Base-by-base conservation (phyloP, 1,140 invertebrate species). In the Phymorhynchus buccinoides region DNA sequence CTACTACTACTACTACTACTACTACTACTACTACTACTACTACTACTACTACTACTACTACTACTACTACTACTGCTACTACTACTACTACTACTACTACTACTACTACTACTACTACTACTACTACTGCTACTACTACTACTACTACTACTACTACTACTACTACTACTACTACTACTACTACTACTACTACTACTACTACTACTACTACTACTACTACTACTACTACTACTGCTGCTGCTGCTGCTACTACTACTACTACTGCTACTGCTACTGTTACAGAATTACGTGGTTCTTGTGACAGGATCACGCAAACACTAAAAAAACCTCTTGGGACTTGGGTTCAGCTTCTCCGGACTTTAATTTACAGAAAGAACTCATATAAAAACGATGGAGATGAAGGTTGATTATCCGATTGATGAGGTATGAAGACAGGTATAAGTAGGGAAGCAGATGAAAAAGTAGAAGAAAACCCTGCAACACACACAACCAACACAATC, bases 31-130 rank as follows among this genome's bases (percentile, higher is more conserved):
- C 56, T 66, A 66, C 56, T 66, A 66, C 56, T 66, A 66, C 56
- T 66, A 66, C 56, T 66, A 66, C 56, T 66, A 66, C 56, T 66
- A 66, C 56, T 66, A 66, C 56, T 66, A 66, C 56, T 66, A 66
- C 56, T 66, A 66, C 56, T 66, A 66, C 56, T 66, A 66, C 56
- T 66, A 66, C 30, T 66, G 56, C 30, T 66, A 66, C 30, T 66
- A 66, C 56, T 66, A 66, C 56, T 66, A 66, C 56, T 66, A 66
- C 56, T 66, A 66, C 56, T 66, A 66, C 56, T 66, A 66, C 56
- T 66, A 66, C 56, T 66, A 66, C 56, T 66, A 66, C 56, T 66
- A 66, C 56, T 66, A 66, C 56, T 66, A 66, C 56, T 66, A 66
- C 56, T 66, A 66, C 56, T 66, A 66, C 30, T 66, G 56, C 56